Evolutionary conservation across 2,888 invertebrate species (phyloP).

Genomic region (Pterostichus niger): DNA sequence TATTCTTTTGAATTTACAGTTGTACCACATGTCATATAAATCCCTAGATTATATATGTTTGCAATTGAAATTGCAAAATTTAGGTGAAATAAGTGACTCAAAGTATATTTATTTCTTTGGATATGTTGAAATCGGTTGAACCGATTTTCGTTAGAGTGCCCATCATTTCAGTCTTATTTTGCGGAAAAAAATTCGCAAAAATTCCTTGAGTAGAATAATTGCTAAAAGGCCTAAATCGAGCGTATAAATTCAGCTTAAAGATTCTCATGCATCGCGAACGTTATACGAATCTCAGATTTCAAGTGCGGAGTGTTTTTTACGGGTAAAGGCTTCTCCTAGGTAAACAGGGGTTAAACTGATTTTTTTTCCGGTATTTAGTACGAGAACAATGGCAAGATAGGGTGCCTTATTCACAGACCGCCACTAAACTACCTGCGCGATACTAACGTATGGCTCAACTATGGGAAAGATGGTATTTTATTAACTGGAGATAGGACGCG

Average conservation of each 20-base stretch:
- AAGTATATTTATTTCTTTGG: too few relatives aligned
- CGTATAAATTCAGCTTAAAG: neutral
- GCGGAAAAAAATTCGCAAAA: too few relatives aligned
- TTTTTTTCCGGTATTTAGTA: slow-evolving; percentile 35
- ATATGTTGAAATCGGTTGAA: too few relatives aligned
- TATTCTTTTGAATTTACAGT: too few relatives aligned
- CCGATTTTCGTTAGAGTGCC: neutral
- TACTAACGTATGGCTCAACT: neutral
- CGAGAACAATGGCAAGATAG: slow-evolving; percentile 3
- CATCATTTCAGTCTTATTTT: too few relatives aligned
- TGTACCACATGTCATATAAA: too few relatives aligned
- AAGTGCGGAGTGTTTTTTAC: slow-evolving; percentile 11
- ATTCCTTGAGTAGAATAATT: neutral
- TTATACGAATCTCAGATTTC: too few relatives aligned
- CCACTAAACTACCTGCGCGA: slow-evolving; percentile 8
- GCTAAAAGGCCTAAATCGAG: neutral
- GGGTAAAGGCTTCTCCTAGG: slow-evolving; percentile 20
- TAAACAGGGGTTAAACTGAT: slow-evolving; percentile 28
- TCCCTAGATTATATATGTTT: too few relatives aligned
- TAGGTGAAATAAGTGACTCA: too few relatives aligned
- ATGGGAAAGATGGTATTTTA: neutral
- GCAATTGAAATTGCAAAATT: too few relatives aligned
- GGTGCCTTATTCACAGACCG: slow-evolving; percentile 13
- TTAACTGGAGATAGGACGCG: neutral
- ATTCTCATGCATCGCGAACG: neutral